Percentiles rank a stretch among this genome's conserved stretches.
Evolutionary conservation across 2,797 vertebrate genomes (phyloP).

Genomic region (Channa striata): DNA sequence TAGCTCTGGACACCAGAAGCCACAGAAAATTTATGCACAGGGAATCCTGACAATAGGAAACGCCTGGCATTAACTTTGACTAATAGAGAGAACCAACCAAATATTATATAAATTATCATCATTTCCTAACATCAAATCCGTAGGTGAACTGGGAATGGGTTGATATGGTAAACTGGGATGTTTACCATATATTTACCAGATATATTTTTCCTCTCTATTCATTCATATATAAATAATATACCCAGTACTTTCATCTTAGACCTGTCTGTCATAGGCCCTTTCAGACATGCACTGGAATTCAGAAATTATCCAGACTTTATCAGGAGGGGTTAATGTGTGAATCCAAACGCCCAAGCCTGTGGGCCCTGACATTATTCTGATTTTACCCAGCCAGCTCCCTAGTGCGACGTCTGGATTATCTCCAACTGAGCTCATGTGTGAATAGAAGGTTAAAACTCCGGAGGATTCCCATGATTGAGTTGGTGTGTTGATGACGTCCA

Average conservation of each 20-base stretch:
- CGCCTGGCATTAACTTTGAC: conserved; percentile 3
- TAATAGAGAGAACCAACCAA: not conserved
- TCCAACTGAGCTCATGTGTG: too few relatives aligned
- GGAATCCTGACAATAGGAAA: conserved; percentile 14
- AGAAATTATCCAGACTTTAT: too few relatives aligned
- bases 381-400: too few relatives aligned
- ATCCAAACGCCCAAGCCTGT: too few relatives aligned
- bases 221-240: conserved; percentile 73
- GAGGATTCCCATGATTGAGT: too few relatives aligned
- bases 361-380: too few relatives aligned
- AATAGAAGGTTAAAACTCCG: too few relatives aligned
- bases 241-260: conserved; percentile 65
- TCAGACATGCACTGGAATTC: too few relatives aligned
- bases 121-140: conserved; percentile 13
- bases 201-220: conserved; percentile 48
- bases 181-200: conserved; percentile 38
- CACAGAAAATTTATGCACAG: conserved; percentile 23
- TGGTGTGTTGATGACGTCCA: too few relatives aligned
- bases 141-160: conserved; percentile 16
- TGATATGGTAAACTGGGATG: too few relatives aligned
- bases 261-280: conserved; percentile 74
- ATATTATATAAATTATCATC: not conserved
- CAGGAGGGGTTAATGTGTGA: too few relatives aligned
- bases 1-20: conserved; percentile 38
- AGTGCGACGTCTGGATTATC: too few relatives aligned